phyloP scores from a whole-genome alignment of 1,140 invertebrate species.

The Aphelenchoides besseyi region DNA sequence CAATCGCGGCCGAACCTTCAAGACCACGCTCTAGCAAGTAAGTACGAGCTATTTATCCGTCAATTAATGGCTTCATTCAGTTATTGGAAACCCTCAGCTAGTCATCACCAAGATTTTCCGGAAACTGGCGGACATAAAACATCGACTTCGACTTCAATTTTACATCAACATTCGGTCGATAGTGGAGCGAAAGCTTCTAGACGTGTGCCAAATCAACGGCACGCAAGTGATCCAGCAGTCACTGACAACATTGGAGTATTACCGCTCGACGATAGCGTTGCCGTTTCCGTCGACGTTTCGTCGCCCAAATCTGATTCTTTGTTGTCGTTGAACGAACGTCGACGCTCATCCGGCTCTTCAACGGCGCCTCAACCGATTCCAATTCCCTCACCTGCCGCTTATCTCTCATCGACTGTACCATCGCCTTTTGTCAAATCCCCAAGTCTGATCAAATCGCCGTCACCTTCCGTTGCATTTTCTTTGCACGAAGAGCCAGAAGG shows the following conservation, averaged over 20 bases:
- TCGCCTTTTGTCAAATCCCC: conserved; percentile 12
- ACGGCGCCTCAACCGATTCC: background rate
- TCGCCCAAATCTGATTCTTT: background rate
- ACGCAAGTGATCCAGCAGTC: background rate
- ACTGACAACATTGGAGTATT: background rate
- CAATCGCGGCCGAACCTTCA: conserved; percentile 61
- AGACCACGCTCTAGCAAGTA: conserved; percentile 56
- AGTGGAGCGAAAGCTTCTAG: background rate
- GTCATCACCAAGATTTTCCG: background rate
- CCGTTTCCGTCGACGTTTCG: background rate
- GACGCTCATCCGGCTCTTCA: background rate
- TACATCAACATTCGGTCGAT: background rate
- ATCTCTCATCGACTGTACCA: conserved; percentile 7
- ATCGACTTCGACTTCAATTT: background rate
- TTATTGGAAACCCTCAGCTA: conserved; percentile 42
- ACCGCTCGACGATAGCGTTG: background rate
- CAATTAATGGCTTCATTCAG: conserved; percentile 25
- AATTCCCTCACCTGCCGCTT: background rate
- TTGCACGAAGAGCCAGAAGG: conserved; percentile 8
- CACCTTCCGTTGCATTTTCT: conserved; percentile 17
- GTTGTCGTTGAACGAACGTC: background rate
- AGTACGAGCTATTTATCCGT: background rate
- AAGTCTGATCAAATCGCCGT: conserved; percentile 16
- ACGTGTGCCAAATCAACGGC: background rate
- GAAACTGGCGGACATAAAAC: background rate